Evolutionary conservation across 2,888 invertebrate species (phyloP).

Genomic region (Macaria notata): DNA sequence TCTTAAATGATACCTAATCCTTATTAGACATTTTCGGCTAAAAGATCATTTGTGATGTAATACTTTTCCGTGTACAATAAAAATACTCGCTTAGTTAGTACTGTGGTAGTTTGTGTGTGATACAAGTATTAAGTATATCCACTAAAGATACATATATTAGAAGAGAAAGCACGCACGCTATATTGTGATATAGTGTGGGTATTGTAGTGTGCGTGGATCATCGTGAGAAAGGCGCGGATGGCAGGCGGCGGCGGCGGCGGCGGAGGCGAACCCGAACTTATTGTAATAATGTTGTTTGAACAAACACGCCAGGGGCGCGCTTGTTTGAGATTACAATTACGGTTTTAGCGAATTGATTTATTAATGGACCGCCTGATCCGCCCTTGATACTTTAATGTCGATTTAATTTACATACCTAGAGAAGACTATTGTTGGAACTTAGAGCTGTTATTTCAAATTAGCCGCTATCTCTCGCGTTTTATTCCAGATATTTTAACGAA

Average conservation of each 20-base stretch:
- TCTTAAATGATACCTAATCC: no score
- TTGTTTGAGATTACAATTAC: slow-evolving; percentile 83
- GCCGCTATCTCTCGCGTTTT: slow-evolving; percentile 24
- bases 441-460: slow-evolving; percentile 31
- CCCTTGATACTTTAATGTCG: slow-evolving; percentile 80
- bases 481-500: slow-evolving; percentile 10
- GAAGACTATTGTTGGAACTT: slow-evolving; percentile 30
- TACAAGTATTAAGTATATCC: no score
- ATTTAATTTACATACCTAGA: slow-evolving; percentile 69
- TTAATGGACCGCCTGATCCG: slow-evolving; percentile 81
- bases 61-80: no score
- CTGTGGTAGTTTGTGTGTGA: no score
- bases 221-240: slow-evolving; percentile 58
- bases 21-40: no score
- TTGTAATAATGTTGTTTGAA: slow-evolving; percentile 82
- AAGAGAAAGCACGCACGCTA: no score
- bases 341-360: slow-evolving; percentile 82
- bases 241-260: slow-evolving; percentile 36
- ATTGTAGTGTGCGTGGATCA: slow-evolving; percentile 35
- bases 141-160: no score
- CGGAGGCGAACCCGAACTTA: slow-evolving; percentile 68
- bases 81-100: no score
- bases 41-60: no score
- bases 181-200: slow-evolving; percentile 21
- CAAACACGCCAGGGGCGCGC: slow-evolving; percentile 73